Percentiles rank a stretch among this genome's conserved stretches.
phyloP scores from a whole-genome alignment of 2,888 invertebrate genomes.

The Brachyptera risi region DNA sequence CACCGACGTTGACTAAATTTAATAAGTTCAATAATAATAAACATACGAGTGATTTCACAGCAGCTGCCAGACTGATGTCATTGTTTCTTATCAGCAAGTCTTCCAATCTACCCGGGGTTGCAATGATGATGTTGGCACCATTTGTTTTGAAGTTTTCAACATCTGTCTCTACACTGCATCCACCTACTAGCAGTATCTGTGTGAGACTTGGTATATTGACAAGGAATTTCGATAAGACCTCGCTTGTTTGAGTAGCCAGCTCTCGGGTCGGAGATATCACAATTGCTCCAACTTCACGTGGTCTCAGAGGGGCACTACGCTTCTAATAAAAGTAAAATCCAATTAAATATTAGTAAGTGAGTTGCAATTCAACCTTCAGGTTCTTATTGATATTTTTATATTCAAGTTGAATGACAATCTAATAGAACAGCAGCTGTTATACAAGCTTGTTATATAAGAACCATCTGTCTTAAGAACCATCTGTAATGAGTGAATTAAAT shows the following conservation, averaged over 20 bases:
- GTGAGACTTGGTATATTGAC: conserved; percentile 47
- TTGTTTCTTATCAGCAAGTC: conserved; percentile 73
- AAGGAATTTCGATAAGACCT: conserved; percentile 54
- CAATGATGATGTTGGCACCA: conserved; percentile 84
- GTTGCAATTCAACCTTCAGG: not conserved
- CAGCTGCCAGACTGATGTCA: conserved; percentile 63
- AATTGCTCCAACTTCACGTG: conserved; percentile 78
- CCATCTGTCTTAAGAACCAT: too few species aligned
- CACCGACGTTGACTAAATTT: too few species aligned
- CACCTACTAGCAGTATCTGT: conserved; percentile 72
- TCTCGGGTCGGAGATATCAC: conserved; percentile 96
- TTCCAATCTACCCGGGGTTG: conserved; percentile 91
- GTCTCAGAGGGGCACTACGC: conserved; percentile 59
- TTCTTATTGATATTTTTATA: too few species aligned
- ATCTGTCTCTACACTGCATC: conserved; percentile 74
- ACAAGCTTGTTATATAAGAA: not conserved
- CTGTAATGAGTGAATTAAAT: too few species aligned
- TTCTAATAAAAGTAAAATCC: conserved; percentile 45
- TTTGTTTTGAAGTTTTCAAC: conserved; percentile 58
- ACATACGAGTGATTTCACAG: conserved; percentile 73
- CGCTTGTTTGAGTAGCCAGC: conserved; percentile 83
- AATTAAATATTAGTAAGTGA: not conserved
- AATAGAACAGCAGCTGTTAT: too few species aligned
- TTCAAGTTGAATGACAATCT: too few species aligned
- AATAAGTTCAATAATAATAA: too few species aligned